Evolutionary conservation across 2,797 vertebrate genomes (phyloP).

Genomic region (Cetoscarus ocellatus): DNA sequence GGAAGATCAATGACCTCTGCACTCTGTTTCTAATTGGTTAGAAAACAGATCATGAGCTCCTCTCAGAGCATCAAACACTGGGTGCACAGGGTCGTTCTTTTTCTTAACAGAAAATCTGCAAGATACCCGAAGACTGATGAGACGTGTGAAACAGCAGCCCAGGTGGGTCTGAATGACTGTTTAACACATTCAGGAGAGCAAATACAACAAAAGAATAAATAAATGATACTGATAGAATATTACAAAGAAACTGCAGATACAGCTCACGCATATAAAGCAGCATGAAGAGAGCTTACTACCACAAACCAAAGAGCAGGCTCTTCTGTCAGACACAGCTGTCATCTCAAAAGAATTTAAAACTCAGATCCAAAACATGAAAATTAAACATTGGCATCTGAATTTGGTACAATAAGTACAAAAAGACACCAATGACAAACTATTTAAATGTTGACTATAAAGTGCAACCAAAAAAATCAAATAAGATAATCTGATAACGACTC

Average conservation of each 20-base stretch:
- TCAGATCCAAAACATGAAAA: no score
- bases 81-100: constrained; percentile 24
- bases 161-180: background rate
- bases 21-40: constrained; percentile 68
- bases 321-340: no score
- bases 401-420: no score
- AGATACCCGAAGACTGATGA: constrained; percentile 23
- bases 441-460: no score
- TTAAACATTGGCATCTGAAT: no score
- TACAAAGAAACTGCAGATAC: background rate
- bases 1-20: constrained; percentile 68
- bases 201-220: constrained; percentile 6
- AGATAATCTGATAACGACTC: no score
- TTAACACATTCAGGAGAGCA: background rate
- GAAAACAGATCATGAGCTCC: constrained; percentile 60
- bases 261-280: background rate
- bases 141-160: background rate
- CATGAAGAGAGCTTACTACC: background rate
- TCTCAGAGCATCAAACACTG: constrained; percentile 50
- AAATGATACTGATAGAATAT: background rate
- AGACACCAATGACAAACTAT: no score
- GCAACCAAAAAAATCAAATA: no score
- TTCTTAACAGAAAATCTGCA: constrained; percentile 25
- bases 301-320: background rate
- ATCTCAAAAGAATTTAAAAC: no score